These are phyloP conservation scores for Leptobrachium leishanense DNA, from an alignment of 2,113 vertebrate genomes.

Conservation along the genomic window DNA sequence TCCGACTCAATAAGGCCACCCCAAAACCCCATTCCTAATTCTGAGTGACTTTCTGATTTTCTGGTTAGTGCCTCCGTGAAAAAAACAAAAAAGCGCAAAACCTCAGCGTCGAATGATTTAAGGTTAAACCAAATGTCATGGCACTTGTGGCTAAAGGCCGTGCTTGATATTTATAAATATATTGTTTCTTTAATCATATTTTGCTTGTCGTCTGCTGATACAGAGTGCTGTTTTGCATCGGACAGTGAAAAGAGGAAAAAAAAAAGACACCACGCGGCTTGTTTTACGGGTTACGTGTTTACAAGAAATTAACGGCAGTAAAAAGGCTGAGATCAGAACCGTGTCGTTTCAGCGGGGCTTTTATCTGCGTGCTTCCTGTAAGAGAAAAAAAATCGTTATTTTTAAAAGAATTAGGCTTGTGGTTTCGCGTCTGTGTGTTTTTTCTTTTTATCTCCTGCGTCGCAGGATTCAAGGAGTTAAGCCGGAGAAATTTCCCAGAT, in stretches of 20 bases:
- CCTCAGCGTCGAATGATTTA: not conserved
- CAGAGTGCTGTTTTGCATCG: not conserved
- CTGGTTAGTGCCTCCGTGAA: not conserved
- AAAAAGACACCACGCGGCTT: not conserved
- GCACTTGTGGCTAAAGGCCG: not conserved
- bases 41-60: constrained; percentile 7
- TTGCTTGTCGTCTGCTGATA: not conserved
- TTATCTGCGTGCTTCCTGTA: constrained; percentile 7
- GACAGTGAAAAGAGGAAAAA: not conserved
- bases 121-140: constrained; percentile 15
- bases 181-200: too few relatives aligned
- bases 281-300: constrained; percentile 9
- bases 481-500: not conserved
- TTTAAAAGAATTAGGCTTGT: not conserved
- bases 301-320: constrained; percentile 18
- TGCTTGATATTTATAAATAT: too few relatives aligned
- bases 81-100: not conserved
- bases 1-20: not conserved
- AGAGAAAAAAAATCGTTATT: not conserved
- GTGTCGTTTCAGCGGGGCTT: not conserved
- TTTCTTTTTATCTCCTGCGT: too few relatives aligned
- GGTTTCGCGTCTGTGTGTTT: too few relatives aligned
- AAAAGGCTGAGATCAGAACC: constrained; percentile 4
- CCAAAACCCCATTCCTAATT: not conserved
- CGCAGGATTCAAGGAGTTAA: not conserved